Evolutionary conservation across 2,113 vertebrate genomes (phyloP), one percentile per base, ranked within the genome.

Genomic region (Scomber scombrus): DNA sequence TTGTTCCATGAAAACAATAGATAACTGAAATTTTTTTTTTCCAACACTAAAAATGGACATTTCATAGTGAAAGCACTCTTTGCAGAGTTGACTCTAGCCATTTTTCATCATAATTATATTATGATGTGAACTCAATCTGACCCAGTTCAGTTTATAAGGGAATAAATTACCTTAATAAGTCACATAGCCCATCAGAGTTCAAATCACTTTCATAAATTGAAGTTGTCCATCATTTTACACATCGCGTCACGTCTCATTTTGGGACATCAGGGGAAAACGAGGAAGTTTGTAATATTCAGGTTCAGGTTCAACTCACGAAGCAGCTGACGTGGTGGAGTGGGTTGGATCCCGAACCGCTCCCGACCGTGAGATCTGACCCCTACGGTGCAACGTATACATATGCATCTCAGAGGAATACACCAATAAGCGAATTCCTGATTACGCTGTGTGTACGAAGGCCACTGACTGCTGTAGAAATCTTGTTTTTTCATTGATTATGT

Each of bases 401-500:
- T 4, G 8, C 11, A 9, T 68, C 67, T 40, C 65, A 1, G 50
- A 70, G 10, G 76, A 40, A 64, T 3, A 52, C 45, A 31, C 60
- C 56, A 67, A 66, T 54, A 76, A 58, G 21, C 56, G 0, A 26
- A 70, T 50, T 75, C 68, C 61, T 65, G 52, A 67, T 82, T 70
- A 50, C 11, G 4, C 21, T 54, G 49, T 12, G 56, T 12, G 19
- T 5, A 49, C 2, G 13, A 65, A 74, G 16, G 11, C 55, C 51
- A 47, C 14, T 8, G 19, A 23, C 61, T 26, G 5, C 65, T 71
- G 21, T 15, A 26, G 52, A 58, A 64, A 63, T 68, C 5, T 31
- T 23, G 65, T 64, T 70, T 66, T 77, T 82, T 71, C 54, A 69
- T 80, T 78, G 68, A 74, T 87, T 75, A 46, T 29, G 23, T 47